These are phyloP conservation scores for Xestobium rufovillosum DNA, from an alignment of 2,888 invertebrate genomes.

Conservation along the genomic window DNA sequence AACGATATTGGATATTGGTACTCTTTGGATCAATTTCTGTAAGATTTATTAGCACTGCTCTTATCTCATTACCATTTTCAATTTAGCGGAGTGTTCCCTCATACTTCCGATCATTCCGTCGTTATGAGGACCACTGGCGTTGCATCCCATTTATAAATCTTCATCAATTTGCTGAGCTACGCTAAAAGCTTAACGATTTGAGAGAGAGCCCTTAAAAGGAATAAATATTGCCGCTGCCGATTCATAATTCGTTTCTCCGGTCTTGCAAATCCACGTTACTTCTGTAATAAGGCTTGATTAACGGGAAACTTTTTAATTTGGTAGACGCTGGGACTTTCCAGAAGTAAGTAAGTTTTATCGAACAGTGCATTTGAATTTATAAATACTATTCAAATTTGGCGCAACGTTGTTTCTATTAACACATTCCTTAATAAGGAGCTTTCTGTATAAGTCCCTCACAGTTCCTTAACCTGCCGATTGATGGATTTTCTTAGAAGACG, in stretches of 20 bases:
- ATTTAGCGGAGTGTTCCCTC: constrained; percentile 40
- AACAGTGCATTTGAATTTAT: no score
- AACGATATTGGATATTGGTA: constrained; percentile 24
- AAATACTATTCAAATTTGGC: no score
- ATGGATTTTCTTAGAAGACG: no score
- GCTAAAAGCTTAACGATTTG: constrained; percentile 19
- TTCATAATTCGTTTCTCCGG: constrained; percentile 1
- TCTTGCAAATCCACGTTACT: no score
- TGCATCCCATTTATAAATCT: constrained; percentile 28
- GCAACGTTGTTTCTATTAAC: no score
- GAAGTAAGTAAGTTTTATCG: no score
- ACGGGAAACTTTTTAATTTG: no score
- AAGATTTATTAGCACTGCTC: constrained; percentile 38
- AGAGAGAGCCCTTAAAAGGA: constrained; percentile 12
- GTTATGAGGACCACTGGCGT: constrained; percentile 27
- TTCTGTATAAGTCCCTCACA: no score
- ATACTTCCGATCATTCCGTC: constrained; percentile 34
- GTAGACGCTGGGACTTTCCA: no score
- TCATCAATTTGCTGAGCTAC: constrained; percentile 27
- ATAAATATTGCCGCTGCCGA: constrained; percentile 12
- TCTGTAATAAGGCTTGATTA: no score
- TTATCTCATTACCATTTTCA: constrained; percentile 42
- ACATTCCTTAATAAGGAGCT: no score
- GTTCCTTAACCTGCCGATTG: no score
- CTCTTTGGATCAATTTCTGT: constrained; percentile 21